Evolutionary conservation across 2,797 vertebrate genomes (phyloP).

Genomic region (Coracias cyanogaster): DNA sequence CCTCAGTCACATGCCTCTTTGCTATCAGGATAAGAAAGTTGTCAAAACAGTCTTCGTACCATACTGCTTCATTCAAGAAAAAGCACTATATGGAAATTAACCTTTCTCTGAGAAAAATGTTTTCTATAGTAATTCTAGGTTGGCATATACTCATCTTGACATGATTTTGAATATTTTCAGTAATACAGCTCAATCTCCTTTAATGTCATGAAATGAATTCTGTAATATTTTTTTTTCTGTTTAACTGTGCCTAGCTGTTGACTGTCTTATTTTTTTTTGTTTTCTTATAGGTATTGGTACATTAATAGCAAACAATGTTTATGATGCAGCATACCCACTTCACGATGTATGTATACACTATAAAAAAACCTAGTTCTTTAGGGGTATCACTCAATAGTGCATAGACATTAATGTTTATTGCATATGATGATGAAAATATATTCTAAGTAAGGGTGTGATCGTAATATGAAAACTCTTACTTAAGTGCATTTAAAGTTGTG

Average conservation of each 20-base stretch:
- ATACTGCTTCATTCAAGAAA: background rate
- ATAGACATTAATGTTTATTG: background rate
- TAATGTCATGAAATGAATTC: background rate
- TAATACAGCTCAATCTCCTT: background rate
- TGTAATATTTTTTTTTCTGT: background rate
- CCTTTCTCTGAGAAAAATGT: background rate
- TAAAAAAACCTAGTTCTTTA: background rate
- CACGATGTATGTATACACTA: slow-evolving; percentile 89
- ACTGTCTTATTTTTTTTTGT: background rate
- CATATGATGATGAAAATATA: background rate
- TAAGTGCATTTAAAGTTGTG: background rate
- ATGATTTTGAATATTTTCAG: background rate
- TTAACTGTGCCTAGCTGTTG: background rate
- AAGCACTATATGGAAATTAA: background rate
- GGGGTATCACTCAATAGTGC: background rate
- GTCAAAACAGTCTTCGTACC: background rate
- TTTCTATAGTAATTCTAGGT: background rate
- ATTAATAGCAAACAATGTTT: slow-evolving; percentile 92
- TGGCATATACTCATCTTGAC: background rate
- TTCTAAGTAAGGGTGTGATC: background rate
- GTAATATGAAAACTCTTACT: background rate
- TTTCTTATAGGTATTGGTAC: slow-evolving; percentile 89
- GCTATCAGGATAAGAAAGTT: background rate
- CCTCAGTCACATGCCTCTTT: background rate
- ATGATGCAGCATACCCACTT: slow-evolving; percentile 93